Percentiles rank a stretch among this genome's conserved stretches.
Evolutionary conservation across 2,888 invertebrate species (phyloP).

Genomic region (Rhabditoides inermis): DNA sequence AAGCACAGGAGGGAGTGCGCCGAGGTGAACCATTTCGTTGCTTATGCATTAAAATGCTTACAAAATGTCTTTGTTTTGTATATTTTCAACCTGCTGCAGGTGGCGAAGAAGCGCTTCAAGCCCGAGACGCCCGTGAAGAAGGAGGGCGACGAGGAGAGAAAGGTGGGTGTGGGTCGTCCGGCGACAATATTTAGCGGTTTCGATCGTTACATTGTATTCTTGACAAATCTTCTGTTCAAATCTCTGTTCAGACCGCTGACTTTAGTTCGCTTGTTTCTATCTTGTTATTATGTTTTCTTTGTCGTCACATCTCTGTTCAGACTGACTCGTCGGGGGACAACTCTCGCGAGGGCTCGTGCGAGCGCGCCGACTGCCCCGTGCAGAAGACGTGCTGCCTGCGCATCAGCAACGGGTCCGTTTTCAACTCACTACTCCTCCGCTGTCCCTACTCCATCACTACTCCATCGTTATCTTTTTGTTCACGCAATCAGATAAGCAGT

Average conservation of each 20-base stretch:
- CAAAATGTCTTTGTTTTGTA: too few relatives aligned
- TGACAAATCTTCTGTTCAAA: background rate
- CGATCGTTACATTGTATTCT: too few relatives aligned
- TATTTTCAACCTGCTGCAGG: too few relatives aligned
- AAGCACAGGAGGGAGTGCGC: conserved; percentile 14
- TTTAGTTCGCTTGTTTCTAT: too few relatives aligned
- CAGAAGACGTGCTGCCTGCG: conserved; percentile 18
- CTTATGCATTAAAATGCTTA: too few relatives aligned
- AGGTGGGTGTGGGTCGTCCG: too few relatives aligned
- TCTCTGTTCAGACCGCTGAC: background rate
- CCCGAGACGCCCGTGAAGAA: too few relatives aligned
- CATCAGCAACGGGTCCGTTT: conserved; percentile 9
- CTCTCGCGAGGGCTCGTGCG: conserved; percentile 29
- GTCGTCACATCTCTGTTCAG: background rate
- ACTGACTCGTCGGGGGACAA: conserved; percentile 2
- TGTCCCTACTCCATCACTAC: background rate
- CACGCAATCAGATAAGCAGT: too few relatives aligned
- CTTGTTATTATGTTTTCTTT: too few relatives aligned
- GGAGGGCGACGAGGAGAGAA: too few relatives aligned
- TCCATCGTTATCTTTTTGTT: background rate
- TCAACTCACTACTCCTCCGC: background rate
- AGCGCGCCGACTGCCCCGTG: conserved; percentile 24
- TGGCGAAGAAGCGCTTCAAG: conserved; percentile 21
- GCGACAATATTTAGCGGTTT: too few relatives aligned
- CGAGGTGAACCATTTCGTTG: too few relatives aligned